Conservation (phyloP, 1,140 invertebrate species). For the Drosophila albomicans region DNA sequence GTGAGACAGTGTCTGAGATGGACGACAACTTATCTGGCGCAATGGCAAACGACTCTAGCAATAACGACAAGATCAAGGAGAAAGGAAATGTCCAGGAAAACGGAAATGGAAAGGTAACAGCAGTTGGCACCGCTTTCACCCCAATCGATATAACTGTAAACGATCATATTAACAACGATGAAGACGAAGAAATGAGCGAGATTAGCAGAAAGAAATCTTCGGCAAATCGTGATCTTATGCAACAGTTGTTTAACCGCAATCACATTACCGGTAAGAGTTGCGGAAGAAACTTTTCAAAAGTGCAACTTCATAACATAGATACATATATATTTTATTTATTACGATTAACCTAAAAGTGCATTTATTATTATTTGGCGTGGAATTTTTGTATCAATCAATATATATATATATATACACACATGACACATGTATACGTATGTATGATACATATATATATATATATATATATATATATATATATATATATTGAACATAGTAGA, state of each 20-base stretch:
- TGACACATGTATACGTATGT: no score
- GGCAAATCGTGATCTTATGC: slow-evolving; percentile 76
- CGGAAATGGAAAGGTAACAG: neutral
- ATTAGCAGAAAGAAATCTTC: slow-evolving; percentile 44
- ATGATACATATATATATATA: neutral
- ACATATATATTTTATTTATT: neutral
- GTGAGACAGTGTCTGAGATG: neutral
- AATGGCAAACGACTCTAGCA: neutral
- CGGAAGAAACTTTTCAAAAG: slow-evolving; percentile 22
- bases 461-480: neutral
- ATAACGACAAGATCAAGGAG: neutral
- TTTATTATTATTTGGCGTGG: slow-evolving; percentile 4
- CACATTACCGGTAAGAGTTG: slow-evolving; percentile 82
- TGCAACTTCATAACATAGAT: neutral
- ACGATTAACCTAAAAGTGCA: neutral
- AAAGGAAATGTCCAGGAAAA: neutral
- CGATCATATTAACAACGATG: slow-evolving; percentile 18
- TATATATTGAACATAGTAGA: no score
- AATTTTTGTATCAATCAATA: neutral
- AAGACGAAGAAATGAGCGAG: slow-evolving; percentile 12
- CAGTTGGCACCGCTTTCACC: neutral
- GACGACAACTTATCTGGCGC: neutral
- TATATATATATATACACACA: neutral
- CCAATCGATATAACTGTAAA: slow-evolving; percentile 21
- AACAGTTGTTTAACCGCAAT: slow-evolving; percentile 77